phyloP scores from a whole-genome alignment of 2,797 vertebrate genomes.

The Acrocephalus scirpaceus region DNA sequence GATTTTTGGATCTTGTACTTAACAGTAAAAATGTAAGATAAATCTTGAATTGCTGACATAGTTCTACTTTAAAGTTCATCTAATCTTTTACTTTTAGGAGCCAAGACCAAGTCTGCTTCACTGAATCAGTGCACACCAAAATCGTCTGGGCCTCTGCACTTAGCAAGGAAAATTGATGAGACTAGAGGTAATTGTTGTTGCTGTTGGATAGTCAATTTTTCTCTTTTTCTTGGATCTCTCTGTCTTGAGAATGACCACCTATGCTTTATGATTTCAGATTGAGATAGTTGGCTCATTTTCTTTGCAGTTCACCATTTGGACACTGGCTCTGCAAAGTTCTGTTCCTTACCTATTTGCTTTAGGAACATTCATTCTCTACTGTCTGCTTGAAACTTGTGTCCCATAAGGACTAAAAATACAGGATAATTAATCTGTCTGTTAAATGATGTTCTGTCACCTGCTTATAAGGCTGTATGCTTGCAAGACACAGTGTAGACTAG shows the following conservation, averaged over 20 bases:
- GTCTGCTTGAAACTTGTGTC: not conserved
- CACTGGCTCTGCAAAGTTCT: not conserved
- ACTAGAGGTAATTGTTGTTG: constrained; percentile 40
- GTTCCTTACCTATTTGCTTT: not conserved
- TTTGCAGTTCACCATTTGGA: not conserved
- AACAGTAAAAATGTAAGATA: not conserved
- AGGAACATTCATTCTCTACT: not conserved
- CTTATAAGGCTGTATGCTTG: not conserved
- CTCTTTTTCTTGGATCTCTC: not conserved
- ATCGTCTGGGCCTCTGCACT: constrained; percentile 23
- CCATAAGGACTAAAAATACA: not conserved
- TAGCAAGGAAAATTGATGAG: constrained; percentile 37
- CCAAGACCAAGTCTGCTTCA: constrained; percentile 26
- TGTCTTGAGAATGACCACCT: not conserved
- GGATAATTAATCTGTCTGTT: not conserved
- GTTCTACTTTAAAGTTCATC: not conserved
- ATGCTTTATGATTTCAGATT: not conserved
- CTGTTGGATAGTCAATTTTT: not conserved
- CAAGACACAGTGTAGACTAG: not conserved
- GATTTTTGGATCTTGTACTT: not conserved
- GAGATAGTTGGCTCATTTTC: not conserved
- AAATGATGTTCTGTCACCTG: not conserved
- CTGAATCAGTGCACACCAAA: constrained; percentile 51
- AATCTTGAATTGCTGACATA: not conserved
- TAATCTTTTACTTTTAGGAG: constrained; percentile 27